phyloP scores from a whole-genome alignment of 1,140 invertebrate genomes.

The Trichomalopsis sarcophagae region DNA sequence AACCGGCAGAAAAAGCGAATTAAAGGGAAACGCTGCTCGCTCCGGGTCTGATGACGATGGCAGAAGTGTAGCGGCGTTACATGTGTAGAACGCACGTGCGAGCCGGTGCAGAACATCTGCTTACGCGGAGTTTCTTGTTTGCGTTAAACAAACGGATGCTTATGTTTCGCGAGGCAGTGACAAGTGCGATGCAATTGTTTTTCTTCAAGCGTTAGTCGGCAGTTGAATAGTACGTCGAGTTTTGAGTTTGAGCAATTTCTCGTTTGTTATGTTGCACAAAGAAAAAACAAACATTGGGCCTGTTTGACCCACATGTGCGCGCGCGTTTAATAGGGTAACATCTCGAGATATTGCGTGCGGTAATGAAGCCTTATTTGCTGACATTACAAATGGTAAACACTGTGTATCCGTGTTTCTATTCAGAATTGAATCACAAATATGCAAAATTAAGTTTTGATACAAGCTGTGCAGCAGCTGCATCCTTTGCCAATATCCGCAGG shows the following conservation, averaged over 20 bases:
- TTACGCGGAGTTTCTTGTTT: slow-evolving; percentile 3
- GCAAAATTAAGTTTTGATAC: no score
- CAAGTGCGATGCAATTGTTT: slow-evolving; percentile 13
- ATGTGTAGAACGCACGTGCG: neutral
- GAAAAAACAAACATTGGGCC: no score
- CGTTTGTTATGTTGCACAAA: no score
- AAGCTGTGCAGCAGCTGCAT: no score
- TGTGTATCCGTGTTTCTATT: no score
- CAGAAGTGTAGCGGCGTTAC: neutral
- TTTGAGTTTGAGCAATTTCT: slow-evolving; percentile 1
- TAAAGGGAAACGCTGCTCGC: slow-evolving; percentile 1
- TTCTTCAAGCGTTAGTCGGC: neutral
- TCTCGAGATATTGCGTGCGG: no score
- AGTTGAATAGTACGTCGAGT: neutral
- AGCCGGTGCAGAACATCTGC: slow-evolving; percentile 5
- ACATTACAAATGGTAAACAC: no score
- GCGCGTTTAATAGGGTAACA: no score
- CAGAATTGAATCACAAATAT: no score
- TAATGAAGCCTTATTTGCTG: no score
- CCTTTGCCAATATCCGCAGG: neutral
- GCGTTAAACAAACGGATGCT: slow-evolving; percentile 3
- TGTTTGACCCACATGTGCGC: no score
- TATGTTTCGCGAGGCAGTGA: neutral
- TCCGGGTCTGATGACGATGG: neutral
- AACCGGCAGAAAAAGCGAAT: neutral